Conservation (phyloP, 2,797 vertebrate genomes). For the Coreius guichenoti region DNA sequence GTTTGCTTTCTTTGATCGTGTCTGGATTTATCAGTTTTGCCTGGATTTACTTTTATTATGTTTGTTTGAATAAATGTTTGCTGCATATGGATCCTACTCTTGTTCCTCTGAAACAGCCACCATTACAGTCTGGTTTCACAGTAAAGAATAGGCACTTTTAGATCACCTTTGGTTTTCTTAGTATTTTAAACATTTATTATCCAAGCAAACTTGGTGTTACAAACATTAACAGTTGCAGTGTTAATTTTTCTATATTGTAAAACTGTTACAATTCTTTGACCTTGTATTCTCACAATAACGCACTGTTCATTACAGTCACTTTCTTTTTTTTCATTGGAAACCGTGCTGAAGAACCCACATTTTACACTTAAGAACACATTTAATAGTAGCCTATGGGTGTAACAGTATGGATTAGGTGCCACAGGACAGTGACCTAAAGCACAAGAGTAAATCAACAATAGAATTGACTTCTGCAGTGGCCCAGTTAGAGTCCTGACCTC, state of each 20-base stretch:
- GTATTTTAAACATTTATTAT: not conserved
- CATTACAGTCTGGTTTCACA: not conserved
- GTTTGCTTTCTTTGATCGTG: no score
- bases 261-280: not conserved
- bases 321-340: not conserved
- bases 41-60: no score
- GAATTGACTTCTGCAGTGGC: conserved; percentile 7
- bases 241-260: not conserved
- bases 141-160: not conserved
- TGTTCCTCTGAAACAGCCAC: no score
- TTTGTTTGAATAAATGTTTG: no score
- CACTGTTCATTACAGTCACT: not conserved
- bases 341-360: not conserved
- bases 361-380: not conserved
- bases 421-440: conserved; percentile 11
- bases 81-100: no score
- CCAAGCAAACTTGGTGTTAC: not conserved
- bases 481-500: conserved; percentile 17
- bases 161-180: not conserved
- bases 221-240: not conserved
- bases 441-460: conserved; percentile 13
- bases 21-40: no score
- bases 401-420: not conserved
- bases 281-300: not conserved
- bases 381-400: not conserved